Base-by-base conservation (phyloP, 2,888 invertebrate genomes). In the Dicyrtomina minuta region DNA sequence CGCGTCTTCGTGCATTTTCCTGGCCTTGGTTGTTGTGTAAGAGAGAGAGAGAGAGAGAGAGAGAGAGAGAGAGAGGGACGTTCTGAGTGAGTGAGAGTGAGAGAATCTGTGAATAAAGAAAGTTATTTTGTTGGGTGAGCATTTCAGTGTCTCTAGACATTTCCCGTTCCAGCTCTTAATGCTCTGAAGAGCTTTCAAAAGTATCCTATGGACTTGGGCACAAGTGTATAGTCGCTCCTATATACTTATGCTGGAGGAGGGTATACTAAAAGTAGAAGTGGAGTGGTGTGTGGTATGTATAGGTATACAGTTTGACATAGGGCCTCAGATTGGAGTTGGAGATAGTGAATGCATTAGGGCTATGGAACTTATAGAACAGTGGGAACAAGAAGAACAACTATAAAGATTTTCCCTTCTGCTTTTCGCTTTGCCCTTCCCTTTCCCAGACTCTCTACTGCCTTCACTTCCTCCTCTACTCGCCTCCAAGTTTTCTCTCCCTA, bases 91-190 rank as follows among this genome's bases (percentile, higher is more conserved):
- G 41, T 39, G n/a, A 51, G 62, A 27, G 62, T n/a, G 27, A 51
- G 51, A 43, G 27, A 62, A 22, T 27, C 2, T 51, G 51, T 44
- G 66, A 66, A 66, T 61, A 66, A 53, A 66, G 67, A 71, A 73
- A 71, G 70, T 70, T 68, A 68, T 73, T 73, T 71, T 71, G 66
- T 70, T 69, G 69, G 71, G 49, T 68, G 67, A 73, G 70, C 71
- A 73, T 67, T 71, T 51, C 39, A 17, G 62, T 49, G 49, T 39
- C 58, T 39, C 58, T 58, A 39, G 58, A 39, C 58, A 58, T 58
- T 58, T 58, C 58, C 15, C 46, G 33, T 39, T 58, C 39, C 51
- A 51, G 22, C 58, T 58, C 58, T 33, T 33, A 33, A 33, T 33
- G 33, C 33, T 33, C 33, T 33, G 33, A 33, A 33, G 33, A 33